A percentile compares a stretch with the other conserved stretches of the same genome.
phyloP scores from a whole-genome alignment of 2,797 vertebrate species.

The Sebastes minor region DNA sequence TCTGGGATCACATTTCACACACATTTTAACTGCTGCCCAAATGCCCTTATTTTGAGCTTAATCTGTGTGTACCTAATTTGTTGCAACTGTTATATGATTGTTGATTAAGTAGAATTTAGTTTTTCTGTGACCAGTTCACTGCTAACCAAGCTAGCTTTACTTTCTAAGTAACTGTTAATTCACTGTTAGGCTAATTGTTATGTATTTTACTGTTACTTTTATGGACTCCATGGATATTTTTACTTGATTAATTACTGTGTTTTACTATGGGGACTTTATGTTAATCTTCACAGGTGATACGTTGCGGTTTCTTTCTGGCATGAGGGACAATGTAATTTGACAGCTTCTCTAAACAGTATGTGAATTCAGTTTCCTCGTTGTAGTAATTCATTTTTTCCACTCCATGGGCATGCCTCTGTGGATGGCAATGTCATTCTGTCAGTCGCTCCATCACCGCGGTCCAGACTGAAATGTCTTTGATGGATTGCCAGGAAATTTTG shows the following conservation, averaged over 20 bases:
- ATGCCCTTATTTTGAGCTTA: neutral
- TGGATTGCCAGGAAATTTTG: neutral
- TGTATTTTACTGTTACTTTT: neutral
- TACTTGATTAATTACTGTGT: neutral
- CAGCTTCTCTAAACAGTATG: neutral
- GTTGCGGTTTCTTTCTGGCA: neutral
- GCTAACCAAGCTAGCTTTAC: neutral
- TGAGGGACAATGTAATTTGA: neutral
- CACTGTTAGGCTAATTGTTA: neutral
- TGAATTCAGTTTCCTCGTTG: neutral
- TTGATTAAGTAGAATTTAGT: no score
- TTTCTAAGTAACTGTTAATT: neutral
- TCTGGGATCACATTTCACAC: no score
- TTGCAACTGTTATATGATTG: neutral
- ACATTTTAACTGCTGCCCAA: neutral
- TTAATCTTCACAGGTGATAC: neutral
- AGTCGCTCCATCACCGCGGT: neutral
- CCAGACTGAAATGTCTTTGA: neutral
- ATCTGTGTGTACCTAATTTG: neutral
- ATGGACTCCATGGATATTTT: neutral
- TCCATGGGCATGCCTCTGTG: neutral
- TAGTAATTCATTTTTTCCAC: neutral
- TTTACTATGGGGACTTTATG: neutral
- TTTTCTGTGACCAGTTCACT: no score
- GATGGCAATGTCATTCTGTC: neutral